Evolutionary conservation across 37 sponge, comb jelly and placozoan genomes (phyloP).

Genomic region (Aphrocallistes beatrix): DNA sequence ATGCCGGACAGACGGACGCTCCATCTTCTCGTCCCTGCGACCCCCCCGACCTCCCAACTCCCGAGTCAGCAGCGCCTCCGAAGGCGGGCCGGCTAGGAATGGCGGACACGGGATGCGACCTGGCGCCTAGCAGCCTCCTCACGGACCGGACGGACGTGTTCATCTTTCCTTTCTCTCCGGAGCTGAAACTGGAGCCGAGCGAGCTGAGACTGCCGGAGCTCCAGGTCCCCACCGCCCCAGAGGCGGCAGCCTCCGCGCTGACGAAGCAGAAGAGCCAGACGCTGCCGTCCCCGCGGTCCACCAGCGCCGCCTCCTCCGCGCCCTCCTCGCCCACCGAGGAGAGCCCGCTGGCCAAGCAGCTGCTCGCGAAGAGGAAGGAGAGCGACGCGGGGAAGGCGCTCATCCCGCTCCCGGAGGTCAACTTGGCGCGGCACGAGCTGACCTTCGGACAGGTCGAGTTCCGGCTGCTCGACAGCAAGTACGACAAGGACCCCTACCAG

Average conservation of each 20-base stretch:
- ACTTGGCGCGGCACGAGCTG: background rate
- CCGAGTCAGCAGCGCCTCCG: background rate
- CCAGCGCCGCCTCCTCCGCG: background rate
- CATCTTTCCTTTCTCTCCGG: background rate
- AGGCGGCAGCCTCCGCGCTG: background rate
- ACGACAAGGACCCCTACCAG: constrained; percentile 1
- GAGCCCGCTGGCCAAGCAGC: background rate
- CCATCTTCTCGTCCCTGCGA: no score
- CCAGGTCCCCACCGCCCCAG: background rate
- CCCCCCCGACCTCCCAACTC: background rate
- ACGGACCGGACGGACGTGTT: background rate
- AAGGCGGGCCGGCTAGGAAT: background rate
- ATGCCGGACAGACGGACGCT: background rate
- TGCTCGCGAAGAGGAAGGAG: background rate
- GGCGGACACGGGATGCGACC: background rate
- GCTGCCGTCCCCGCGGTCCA: background rate
- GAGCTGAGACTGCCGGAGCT: no score
- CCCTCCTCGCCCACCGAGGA: background rate
- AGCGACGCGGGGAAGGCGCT: background rate
- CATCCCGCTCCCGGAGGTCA: background rate
- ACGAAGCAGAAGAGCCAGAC: background rate
- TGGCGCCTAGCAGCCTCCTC: background rate
- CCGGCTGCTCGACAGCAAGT: background rate
- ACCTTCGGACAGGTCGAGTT: background rate
- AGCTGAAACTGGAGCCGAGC: background rate